Conservation (phyloP, 2,797 vertebrate species). For the Triplophysa yarkandensis region DNA sequence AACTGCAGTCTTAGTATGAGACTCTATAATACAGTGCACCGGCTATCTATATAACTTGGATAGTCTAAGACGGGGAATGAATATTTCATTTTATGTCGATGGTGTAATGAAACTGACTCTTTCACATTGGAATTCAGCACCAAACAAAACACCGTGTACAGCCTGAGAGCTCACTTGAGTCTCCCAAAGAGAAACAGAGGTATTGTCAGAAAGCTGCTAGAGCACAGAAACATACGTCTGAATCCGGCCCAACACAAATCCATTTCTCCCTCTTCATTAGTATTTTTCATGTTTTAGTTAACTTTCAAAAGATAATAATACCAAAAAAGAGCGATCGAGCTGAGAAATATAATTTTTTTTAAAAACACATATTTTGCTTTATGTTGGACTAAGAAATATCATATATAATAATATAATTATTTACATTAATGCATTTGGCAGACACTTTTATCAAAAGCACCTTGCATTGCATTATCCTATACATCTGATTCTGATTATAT, state of each 20-base stretch:
- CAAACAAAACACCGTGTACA: slow-evolving; percentile 66
- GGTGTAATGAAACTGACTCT: slow-evolving; percentile 62
- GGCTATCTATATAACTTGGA: slow-evolving; percentile 59
- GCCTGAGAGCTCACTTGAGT: slow-evolving; percentile 63
- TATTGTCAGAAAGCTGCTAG: background rate
- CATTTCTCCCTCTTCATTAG: background rate
- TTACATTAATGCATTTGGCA: too few relatives aligned
- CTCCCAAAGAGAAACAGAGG: background rate
- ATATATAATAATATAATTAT: too few relatives aligned
- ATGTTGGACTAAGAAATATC: too few relatives aligned
- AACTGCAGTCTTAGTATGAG: slow-evolving; percentile 49
- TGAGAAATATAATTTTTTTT: too few relatives aligned
- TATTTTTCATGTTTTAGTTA: background rate
- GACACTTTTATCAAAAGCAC: too few relatives aligned
- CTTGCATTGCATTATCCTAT: too few relatives aligned
- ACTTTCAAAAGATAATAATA: too few relatives aligned
- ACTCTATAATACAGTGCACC: slow-evolving; percentile 66
- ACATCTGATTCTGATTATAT: too few relatives aligned
- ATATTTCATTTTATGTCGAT: slow-evolving; percentile 74
- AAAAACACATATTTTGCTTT: too few relatives aligned
- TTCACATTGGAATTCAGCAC: slow-evolving; percentile 72
- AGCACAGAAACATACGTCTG: background rate
- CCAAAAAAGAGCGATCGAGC: too few relatives aligned
- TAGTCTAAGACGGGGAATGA: slow-evolving; percentile 71
- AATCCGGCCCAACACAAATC: background rate